Evolutionary conservation across 2,113 vertebrate genomes (phyloP).

Genomic region (Chinchilla lanigera): DNA sequence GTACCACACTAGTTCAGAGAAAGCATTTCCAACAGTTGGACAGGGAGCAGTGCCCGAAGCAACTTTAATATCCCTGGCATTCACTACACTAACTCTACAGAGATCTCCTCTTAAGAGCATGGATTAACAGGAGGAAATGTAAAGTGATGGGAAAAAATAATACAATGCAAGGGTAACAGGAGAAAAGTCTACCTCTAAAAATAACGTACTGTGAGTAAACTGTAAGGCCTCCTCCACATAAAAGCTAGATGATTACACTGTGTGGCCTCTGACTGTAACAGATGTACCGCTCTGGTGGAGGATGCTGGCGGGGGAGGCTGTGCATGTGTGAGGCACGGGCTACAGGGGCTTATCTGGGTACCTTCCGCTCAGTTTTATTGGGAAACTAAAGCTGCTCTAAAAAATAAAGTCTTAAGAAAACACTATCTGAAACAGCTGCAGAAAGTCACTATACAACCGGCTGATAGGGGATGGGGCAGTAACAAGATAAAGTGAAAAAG

Average conservation of each 20-base stretch:
- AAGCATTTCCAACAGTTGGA: background rate
- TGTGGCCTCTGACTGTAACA: background rate
- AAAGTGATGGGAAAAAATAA: background rate
- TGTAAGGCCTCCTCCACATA: background rate
- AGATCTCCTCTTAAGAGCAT: background rate
- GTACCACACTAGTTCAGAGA: background rate
- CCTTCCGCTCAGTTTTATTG: background rate
- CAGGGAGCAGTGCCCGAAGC: background rate
- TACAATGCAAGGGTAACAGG: background rate
- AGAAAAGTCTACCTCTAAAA: constrained; percentile 27
- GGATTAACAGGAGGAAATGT: background rate
- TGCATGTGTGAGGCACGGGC: no score
- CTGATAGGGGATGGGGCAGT: background rate
- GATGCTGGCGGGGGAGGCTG: background rate
- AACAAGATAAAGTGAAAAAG: background rate
- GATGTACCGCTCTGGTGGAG: background rate
- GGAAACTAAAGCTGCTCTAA: background rate
- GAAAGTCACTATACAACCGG: background rate
- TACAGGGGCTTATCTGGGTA: no score
- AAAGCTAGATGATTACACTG: background rate
- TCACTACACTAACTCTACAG: background rate
- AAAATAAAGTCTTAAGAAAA: background rate
- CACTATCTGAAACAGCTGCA: background rate
- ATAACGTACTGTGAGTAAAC: no score
- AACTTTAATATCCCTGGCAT: background rate